Conservation (phyloP, 2,888 invertebrate genomes). For the Cacoxenus indagator region DNA sequence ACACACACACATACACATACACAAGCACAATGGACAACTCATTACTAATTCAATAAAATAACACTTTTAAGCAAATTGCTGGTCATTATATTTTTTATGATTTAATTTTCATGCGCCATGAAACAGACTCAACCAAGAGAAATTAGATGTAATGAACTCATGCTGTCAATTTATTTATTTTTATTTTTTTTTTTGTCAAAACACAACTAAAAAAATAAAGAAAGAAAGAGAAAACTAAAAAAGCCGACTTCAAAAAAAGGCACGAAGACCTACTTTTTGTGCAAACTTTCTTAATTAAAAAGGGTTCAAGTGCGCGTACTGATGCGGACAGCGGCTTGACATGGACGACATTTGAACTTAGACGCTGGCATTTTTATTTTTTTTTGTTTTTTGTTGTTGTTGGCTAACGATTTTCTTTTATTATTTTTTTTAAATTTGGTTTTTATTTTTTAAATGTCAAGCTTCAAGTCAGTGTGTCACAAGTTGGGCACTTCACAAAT, state of each 20-base stretch:
- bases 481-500: background rate
- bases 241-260: background rate
- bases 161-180: background rate
- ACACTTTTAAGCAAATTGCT: conserved; percentile 8
- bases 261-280: background rate
- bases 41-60: conserved; percentile 8
- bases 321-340: background rate
- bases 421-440: too few species aligned
- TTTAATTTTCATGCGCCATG: background rate
- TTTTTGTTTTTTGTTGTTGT: background rate
- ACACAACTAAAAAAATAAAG: background rate
- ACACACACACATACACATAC: background rate
- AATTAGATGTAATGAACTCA: conserved; percentile 4
- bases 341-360: background rate
- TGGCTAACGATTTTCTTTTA: too few species aligned
- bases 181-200: background rate
- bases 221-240: background rate
- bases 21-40: background rate
- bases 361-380: background rate
- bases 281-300: conserved; percentile 56
- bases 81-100: conserved; percentile 8
- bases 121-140: background rate
- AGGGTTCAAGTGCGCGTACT: conserved; percentile 37
- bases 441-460: too few species aligned
- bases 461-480: background rate